Evolutionary conservation across 2,113 vertebrate genomes (phyloP).

Genomic region (Puffinus mauretanicus): DNA sequence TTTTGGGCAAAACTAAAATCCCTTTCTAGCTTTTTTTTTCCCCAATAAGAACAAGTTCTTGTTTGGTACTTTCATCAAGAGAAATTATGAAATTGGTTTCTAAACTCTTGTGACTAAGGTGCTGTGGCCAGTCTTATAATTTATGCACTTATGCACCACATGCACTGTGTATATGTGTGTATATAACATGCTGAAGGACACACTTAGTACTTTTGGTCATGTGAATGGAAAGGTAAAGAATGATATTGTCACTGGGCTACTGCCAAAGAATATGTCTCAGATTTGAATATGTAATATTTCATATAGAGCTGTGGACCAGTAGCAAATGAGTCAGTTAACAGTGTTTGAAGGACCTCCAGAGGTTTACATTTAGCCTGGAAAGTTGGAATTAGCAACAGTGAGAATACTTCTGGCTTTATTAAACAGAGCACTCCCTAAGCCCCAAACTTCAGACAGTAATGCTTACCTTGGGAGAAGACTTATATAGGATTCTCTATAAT

Average conservation of each 20-base stretch:
- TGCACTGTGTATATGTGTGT: too few relatives aligned
- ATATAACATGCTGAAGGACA: background rate
- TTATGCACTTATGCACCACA: background rate
- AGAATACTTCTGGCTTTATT: background rate
- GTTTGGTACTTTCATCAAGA: background rate
- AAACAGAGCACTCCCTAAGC: background rate
- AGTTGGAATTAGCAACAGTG: background rate
- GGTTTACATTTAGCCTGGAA: background rate
- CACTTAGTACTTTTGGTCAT: background rate
- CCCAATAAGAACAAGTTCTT: background rate
- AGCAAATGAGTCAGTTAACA: background rate
- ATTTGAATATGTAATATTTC: background rate
- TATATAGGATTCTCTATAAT: background rate
- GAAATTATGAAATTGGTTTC: rapidly evolving
- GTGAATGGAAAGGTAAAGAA: background rate
- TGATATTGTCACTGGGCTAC: background rate
- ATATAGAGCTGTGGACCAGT: background rate
- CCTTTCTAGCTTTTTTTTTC: background rate
- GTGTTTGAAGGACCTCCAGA: background rate
- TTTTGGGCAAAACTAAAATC: background rate
- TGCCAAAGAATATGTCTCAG: background rate
- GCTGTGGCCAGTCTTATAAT: background rate
- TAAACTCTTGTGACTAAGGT: background rate
- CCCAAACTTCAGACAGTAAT: background rate
- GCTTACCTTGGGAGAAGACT: background rate